Conservation (phyloP, 2,797 vertebrate species). For the Eulemur mongoz region DNA sequence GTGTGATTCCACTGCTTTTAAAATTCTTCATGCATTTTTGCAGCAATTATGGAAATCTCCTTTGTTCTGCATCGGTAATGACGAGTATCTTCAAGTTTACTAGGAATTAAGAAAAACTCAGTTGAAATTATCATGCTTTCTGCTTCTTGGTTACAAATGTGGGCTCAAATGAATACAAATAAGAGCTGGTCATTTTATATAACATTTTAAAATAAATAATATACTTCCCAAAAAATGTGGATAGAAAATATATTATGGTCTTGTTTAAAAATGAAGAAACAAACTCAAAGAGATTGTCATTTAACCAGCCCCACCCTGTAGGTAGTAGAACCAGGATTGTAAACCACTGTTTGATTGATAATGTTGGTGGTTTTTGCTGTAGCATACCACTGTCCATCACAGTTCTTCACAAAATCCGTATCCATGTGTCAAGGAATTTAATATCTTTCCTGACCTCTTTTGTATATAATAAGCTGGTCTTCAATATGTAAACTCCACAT, state of each 20-base stretch:
- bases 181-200: not conserved
- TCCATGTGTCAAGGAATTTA: not conserved
- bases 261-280: not conserved
- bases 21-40: not conserved
- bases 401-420: not conserved
- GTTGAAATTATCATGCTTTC: not conserved
- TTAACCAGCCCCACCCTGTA: not conserved
- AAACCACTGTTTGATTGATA: not conserved
- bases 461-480: not conserved
- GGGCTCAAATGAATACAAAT: constrained; percentile 22
- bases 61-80: not conserved
- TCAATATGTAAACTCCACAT: not conserved
- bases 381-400: not conserved
- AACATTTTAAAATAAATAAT: not conserved
- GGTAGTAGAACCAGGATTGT: not conserved
- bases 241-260: not conserved
- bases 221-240: not conserved
- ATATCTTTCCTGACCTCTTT: not conserved
- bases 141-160: not conserved
- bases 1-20: not conserved
- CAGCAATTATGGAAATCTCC: not conserved
- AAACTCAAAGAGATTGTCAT: not conserved
- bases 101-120: not conserved
- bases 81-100: not conserved
- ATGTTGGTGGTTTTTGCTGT: rapidly evolving